Base-by-base conservation (phyloP, 1,140 invertebrate genomes). In the Plutomurus gul region DNA sequence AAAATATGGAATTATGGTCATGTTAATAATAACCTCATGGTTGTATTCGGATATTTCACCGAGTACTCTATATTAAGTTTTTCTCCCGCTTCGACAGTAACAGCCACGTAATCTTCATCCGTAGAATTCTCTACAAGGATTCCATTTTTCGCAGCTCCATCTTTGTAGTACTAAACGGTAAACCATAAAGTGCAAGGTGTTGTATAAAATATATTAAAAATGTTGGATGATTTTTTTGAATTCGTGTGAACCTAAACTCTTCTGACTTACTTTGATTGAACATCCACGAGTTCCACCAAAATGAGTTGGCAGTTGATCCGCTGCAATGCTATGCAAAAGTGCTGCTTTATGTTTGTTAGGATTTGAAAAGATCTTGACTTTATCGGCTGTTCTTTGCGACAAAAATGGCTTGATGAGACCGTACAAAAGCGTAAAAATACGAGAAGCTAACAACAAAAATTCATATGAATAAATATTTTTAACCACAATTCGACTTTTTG, bases 321-420 rank as follows among this genome's bases (percentile, higher is more conserved):
- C 85, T 13, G 91, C 87, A 11, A 94, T 89, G 46, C 88, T 85
- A 30, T 91, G 88, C 13, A 95, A 87, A 11, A 97, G 85, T 7
- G 89, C 90, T 16, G 91, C 85, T 85, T 93, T 91, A 92, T 94
- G 97, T 86, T 95, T 94, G 39, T 87, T 88, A 1, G 90, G 87
- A 78, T 94, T 93, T 0, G 89, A 86, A 84, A 91, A 92, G 70
- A 98, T 95, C 84, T 92, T 90, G 33, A 98, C 95, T 88, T 98
- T 98, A 4, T 92, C 92, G 82, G 94, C 88, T 37, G 95, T 97
- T 84, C 94, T 93, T 82, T 96, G 95, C 83, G 95, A 92, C 83
- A 97, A 90, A 81, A 97, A 93, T 82, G 93, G 95, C 84, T 96
- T 95, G 0, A 93, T 89, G 3, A 97, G 88, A 18, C 93, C 92